Conservation (phyloP, 64 coral and sea anemone genomes). For the Stichodactyla mertensii region DNA sequence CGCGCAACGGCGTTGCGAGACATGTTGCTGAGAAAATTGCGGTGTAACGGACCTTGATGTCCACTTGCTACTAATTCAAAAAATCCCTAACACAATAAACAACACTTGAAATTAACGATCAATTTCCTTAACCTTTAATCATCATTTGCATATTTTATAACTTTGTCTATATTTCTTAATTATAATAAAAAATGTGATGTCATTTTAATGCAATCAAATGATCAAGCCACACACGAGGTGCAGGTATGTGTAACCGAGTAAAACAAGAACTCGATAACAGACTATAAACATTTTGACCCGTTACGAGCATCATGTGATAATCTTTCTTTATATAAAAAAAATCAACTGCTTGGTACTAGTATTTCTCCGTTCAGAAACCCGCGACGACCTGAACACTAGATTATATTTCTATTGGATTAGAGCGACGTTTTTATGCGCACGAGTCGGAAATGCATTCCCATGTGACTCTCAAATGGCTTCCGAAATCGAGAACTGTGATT, state of each 20-base stretch:
- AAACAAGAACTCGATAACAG: not conserved
- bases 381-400: not conserved
- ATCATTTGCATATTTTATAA: slow-evolving; percentile 19
- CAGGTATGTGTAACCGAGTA: not conserved
- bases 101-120: not conserved
- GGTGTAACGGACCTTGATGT: too few species aligned
- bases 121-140: slow-evolving; percentile 7
- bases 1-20: too few species aligned
- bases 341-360: not conserved
- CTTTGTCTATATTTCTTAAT: slow-evolving; percentile 20
- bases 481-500: not conserved
- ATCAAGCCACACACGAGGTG: not conserved
- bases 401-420: not conserved
- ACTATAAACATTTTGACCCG: not conserved
- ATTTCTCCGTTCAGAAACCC: not conserved
- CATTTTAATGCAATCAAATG: not conserved
- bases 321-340: not conserved
- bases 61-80: too few species aligned
- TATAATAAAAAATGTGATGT: slow-evolving; percentile 24
- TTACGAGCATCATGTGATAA: slow-evolving; percentile 5
- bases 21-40: too few species aligned
- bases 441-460: not conserved
- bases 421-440: not conserved
- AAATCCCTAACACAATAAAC: too few species aligned
- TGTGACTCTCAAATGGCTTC: not conserved